Evolutionary conservation across 2,797 vertebrate genomes (phyloP), one percentile per base, ranked within the genome.

Genomic region (Sebastes hopkinsi): DNA sequence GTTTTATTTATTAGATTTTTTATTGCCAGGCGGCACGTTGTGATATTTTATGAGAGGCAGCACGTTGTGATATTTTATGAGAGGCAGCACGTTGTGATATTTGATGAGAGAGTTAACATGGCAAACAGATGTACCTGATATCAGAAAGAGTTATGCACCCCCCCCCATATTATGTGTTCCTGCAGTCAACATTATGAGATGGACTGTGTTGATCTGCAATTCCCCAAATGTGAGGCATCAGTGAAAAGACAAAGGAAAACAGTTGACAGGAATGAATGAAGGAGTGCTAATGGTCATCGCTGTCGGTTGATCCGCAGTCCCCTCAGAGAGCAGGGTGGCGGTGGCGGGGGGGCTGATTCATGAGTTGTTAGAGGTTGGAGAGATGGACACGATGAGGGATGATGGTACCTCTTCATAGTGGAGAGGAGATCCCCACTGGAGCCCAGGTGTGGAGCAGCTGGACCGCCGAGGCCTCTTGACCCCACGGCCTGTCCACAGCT

Each of bases 391-490:
- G 6, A 70, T 87, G 87, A 93, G 38, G 81, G 79, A 92, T 91
- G 87, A 89, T 78, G 82, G 83, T 66, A 52, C 77, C 75, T 70
- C 82, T 78, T 87, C 80, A 71, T 77, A 8, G 67, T 84, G 78
- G 80, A 81, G 73, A 75, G 76, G 74, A 73, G 32, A 14, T 50
- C 71, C 50, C 64, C 20, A 2, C 23, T 7, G 52, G 89, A 79
- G 46, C 93, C 83, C 96, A 96, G 94, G 94, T 96, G 95, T 87
- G 80, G 67, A 82, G 76, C 94, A 96, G 95, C 95, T 96, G 95
- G 82, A 79, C 82, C 87, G 58, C 73, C 77, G 5, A 75, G 81
- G 84, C 85, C 88, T 85, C 84, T 82, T 96, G 95, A 96, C 94
- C 95, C 70, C 70, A 2, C 27, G 23, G 81, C 59, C 93, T 92